These are phyloP conservation scores for Neoarius graeffei DNA, from an alignment of 2,113 vertebrate genomes.

Conservation along the genomic window DNA sequence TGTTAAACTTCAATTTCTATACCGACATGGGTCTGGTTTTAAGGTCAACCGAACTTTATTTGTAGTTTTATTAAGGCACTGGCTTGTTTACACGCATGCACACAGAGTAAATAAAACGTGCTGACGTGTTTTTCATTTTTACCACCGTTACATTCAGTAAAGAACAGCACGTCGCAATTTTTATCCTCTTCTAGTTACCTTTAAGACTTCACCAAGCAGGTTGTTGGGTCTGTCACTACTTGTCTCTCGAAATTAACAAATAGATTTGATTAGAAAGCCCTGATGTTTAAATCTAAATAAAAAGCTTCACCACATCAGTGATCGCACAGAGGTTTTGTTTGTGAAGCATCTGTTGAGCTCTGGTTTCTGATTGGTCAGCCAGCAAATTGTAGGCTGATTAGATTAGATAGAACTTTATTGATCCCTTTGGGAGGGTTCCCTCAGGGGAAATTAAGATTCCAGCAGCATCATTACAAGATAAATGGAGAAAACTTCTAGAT, in stretches of 20 bases:
- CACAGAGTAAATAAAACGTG: too few species aligned
- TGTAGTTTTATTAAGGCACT: background rate
- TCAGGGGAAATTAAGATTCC: too few species aligned
- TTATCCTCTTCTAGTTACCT: background rate
- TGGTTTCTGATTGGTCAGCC: background rate
- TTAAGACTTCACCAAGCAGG: background rate
- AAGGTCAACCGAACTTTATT: background rate
- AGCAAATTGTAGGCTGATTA: background rate
- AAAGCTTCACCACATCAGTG: background rate
- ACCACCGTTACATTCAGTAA: too few species aligned
- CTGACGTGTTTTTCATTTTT: background rate
- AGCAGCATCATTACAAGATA: too few species aligned
- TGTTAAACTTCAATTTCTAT: background rate
- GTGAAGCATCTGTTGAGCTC: background rate
- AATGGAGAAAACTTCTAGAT: too few species aligned
- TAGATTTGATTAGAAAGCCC: too few species aligned
- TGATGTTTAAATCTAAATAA: too few species aligned
- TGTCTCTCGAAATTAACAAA: background rate
- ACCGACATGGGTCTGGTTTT: background rate
- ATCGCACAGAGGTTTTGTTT: background rate
- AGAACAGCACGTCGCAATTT: fast-evolving
- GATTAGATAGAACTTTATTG: too few species aligned
- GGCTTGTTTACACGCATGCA: background rate
- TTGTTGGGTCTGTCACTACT: background rate
- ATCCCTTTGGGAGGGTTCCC: too few species aligned